A percentile compares a stretch with the other conserved stretches of the same genome.
Evolutionary conservation across 2,797 vertebrate genomes (phyloP).

Genomic region (Enteromius viviparus): DNA sequence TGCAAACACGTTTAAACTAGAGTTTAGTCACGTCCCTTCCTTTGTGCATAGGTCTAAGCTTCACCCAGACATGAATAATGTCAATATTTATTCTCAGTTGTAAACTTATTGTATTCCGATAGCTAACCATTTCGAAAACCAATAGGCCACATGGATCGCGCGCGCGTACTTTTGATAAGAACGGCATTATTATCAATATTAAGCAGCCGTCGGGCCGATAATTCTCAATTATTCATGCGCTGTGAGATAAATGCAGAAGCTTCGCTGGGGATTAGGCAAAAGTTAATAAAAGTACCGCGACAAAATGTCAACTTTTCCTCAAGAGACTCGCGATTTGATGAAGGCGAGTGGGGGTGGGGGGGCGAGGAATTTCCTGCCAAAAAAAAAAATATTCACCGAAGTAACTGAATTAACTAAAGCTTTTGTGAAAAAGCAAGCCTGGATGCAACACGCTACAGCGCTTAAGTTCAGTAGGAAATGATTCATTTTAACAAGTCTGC

Average conservation of each 20-base stretch:
- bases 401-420: constrained; percentile 37
- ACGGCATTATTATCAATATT: constrained; percentile 61
- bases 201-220: neutral
- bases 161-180: constrained; percentile 49
- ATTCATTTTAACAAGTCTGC: neutral
- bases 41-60: constrained; percentile 30
- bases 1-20: constrained; percentile 32
- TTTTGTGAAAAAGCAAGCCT: constrained; percentile 65
- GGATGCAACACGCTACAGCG: neutral
- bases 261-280: constrained; percentile 18
- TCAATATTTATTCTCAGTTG: constrained; percentile 54
- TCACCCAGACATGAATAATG: constrained; percentile 51
- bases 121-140: constrained; percentile 41
- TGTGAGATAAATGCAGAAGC: constrained; percentile 5
- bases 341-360: constrained; percentile 72
- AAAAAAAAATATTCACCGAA: constrained; percentile 24
- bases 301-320: constrained; percentile 57
- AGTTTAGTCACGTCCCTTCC: constrained; percentile 32
- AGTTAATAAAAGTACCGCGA: constrained; percentile 32
- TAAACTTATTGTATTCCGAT: constrained; percentile 54
- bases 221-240: constrained; percentile 9
- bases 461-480: neutral
- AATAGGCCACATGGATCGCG: constrained; percentile 67
- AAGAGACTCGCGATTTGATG: constrained; percentile 74
- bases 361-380: constrained; percentile 82